Percentiles rank a stretch among this genome's conserved stretches.
Conservation (phyloP, 2,113 vertebrate genomes). For the Oryzias javanicus region DNA sequence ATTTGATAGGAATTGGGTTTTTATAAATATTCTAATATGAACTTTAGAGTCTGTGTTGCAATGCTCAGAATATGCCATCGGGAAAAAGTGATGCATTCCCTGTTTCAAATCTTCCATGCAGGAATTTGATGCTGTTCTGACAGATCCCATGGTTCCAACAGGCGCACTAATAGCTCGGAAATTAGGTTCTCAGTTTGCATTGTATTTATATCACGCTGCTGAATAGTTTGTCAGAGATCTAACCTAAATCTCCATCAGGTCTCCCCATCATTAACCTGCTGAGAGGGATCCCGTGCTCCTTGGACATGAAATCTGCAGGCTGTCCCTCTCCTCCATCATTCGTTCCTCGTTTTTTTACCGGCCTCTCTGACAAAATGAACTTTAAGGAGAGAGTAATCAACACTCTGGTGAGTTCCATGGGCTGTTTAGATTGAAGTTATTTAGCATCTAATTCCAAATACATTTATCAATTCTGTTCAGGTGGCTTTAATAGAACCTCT, state of each 20-base stretch:
- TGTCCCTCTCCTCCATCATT: conserved; percentile 76
- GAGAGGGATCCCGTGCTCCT: conserved; percentile 60
- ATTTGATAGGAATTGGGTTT: no score
- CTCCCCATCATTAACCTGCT: conserved; percentile 69
- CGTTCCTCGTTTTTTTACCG: conserved; percentile 76
- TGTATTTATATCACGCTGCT: not conserved
- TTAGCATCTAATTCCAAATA: no score
- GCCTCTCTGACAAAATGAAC: conserved; percentile 79
- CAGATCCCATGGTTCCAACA: conserved; percentile 67
- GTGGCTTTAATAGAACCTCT: conserved; percentile 67
- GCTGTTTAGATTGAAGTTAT: no score
- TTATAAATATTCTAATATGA: no score
- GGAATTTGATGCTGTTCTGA: conserved; percentile 73
- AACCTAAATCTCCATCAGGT: conserved; percentile 25
- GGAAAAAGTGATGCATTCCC: no score
- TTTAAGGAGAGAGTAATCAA: conserved; percentile 80
- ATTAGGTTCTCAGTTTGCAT: conserved; percentile 31
- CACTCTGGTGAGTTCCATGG: conserved; percentile 49
- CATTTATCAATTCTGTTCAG: conserved; percentile 23
- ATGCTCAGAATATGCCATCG: no score
- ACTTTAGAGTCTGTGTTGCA: no score
- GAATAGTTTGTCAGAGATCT: not conserved
- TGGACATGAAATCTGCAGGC: conserved; percentile 65
- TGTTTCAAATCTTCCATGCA: conserved; percentile 28
- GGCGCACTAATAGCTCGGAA: conserved; percentile 61